phyloP scores from a whole-genome alignment of 2,888 invertebrate species.

The Mesochorus sp. region DNA sequence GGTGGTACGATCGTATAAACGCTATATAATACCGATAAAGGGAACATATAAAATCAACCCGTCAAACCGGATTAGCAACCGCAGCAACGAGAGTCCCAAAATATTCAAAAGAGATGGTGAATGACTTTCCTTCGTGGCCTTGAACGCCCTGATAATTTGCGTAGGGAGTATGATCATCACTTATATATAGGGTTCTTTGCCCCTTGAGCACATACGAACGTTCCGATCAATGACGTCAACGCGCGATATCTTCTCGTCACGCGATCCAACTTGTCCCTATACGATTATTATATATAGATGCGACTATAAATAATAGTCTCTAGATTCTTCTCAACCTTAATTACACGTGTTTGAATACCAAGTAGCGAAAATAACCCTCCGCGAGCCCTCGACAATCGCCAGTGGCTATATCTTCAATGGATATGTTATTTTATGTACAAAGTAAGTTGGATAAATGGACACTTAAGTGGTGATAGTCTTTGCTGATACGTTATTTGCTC shows the following conservation, averaged over 20 bases:
- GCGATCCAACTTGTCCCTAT: constrained; percentile 31
- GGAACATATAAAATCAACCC: constrained; percentile 68
- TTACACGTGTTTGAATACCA: constrained; percentile 32
- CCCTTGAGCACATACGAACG: neutral
- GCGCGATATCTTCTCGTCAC: constrained; percentile 20
- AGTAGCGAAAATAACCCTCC: neutral
- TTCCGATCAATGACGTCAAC: constrained; percentile 50
- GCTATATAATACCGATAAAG: constrained; percentile 70
- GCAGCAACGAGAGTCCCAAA: constrained; percentile 67
- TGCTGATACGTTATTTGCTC: neutral
- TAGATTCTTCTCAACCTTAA: constrained; percentile 16
- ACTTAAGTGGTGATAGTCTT: neutral
- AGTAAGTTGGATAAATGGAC: neutral
- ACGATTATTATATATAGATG: constrained; percentile 3
- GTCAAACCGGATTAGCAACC: constrained; percentile 75
- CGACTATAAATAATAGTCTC: constrained; percentile 13
- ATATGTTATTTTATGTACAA: neutral
- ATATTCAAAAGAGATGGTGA: constrained; percentile 63
- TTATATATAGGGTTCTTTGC: constrained; percentile 24
- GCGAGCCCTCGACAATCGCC: neutral
- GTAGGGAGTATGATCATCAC: constrained; percentile 47
- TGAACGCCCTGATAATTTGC: neutral
- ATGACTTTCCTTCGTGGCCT: constrained; percentile 18
- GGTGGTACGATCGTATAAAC: constrained; percentile 18
- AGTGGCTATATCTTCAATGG: constrained; percentile 15